Conservation (phyloP, 2,113 vertebrate species). For the Myodes glareolus region DNA sequence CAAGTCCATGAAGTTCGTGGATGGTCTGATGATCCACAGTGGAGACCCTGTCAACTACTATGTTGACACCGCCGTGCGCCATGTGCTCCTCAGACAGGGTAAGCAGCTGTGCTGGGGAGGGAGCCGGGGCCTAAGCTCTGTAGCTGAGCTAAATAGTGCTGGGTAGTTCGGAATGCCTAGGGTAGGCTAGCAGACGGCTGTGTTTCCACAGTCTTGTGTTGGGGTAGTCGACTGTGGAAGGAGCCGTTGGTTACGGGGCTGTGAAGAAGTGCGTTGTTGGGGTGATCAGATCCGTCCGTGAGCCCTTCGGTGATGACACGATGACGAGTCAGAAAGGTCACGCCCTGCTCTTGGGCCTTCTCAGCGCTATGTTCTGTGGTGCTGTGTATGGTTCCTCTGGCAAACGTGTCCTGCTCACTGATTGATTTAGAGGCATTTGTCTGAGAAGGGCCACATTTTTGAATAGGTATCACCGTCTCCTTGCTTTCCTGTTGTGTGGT, state of each 20-base stretch:
- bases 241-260: neutral
- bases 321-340: constrained; percentile 93
- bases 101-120: constrained; percentile 72
- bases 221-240: neutral
- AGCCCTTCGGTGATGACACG: constrained; percentile 91
- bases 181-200: fast-evolving
- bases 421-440: constrained; percentile 93
- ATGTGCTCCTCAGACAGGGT: constrained; percentile 98
- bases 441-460: constrained; percentile 89
- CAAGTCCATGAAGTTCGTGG: constrained; percentile 99
- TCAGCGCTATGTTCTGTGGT: constrained; percentile 87
- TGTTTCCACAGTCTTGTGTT: neutral
- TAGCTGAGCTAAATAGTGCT: neutral
- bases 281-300: neutral
- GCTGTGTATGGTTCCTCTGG: constrained; percentile 77
- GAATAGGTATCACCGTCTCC: neutral
- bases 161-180: neutral
- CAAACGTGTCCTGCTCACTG: constrained; percentile 80
- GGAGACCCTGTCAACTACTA: constrained; percentile 99
- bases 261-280: neutral
- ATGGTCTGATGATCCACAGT: constrained; percentile 99
- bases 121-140: neutral
- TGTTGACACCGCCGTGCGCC: constrained; percentile 97
- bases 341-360: constrained; percentile 63
- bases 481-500: neutral